Conservation (phyloP, 2,888 invertebrate genomes). For the Phaonia tiefii region DNA sequence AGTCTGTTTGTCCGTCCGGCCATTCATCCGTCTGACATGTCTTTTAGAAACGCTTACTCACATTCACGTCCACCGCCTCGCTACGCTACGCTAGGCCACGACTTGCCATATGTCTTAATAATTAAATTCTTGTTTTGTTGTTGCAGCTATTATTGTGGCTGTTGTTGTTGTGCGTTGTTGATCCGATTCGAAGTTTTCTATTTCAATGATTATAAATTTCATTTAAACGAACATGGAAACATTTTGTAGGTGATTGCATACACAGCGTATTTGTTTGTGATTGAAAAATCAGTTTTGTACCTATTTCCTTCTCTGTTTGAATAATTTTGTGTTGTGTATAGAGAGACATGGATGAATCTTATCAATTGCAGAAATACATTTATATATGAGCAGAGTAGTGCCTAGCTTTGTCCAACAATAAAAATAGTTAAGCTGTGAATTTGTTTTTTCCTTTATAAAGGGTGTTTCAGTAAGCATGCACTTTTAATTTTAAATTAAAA, state of each 20-base stretch:
- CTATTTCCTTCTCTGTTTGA: no score
- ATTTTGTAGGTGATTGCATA: slow-evolving; percentile 36
- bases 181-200: slow-evolving; percentile 29
- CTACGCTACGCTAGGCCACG: no score
- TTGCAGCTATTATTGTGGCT: slow-evolving; percentile 8
- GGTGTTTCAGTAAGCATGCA: no score
- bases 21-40: slow-evolving; percentile 26
- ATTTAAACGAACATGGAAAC: slow-evolving; percentile 43
- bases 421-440: no score
- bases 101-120: slow-evolving; percentile 55
- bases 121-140: slow-evolving; percentile 54
- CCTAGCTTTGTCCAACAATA: no score
- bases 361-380: no score
- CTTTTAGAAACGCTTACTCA: not conserved
- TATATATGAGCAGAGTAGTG: no score
- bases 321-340: no score
- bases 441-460: no score
- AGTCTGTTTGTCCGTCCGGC: slow-evolving; percentile 15
- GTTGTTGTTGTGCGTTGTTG: slow-evolving; percentile 17
- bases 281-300: no score
- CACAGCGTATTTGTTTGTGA: slow-evolving; percentile 12
- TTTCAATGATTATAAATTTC: slow-evolving; percentile 41
- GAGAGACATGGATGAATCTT: no score
- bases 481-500: no score
- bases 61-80: slow-evolving; percentile 11